Evolutionary conservation across 2,113 vertebrate genomes (phyloP), one percentile per base, ranked within the genome.

Genomic region (Salvelinus alpinus): DNA sequence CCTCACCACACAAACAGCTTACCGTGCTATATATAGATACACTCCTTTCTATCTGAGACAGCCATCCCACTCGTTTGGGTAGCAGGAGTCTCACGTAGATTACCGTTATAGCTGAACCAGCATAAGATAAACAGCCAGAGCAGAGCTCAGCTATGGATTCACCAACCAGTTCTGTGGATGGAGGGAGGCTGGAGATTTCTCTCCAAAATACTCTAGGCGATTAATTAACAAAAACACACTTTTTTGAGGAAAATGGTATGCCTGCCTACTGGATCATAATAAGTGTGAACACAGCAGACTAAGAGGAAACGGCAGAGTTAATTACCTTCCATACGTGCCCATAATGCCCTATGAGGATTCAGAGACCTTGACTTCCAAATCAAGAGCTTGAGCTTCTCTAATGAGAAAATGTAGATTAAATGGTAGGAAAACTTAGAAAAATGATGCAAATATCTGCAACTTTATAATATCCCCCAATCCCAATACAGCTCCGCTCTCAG

Each of bases 1-100:
- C 92, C 91, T 92, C 79, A 75, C 67, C 76, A 86, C 78, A 85
- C 38, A 84, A 81, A 81, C 84, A 84, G 81, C 75, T 81, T 80
- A 18, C 70, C 27, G 73, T 59, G 76, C 80, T 81, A 87, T 85
- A 86, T 87, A 88, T 88, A 89, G 82, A 85, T 9, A 74, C 54
- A 77, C n/a, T 62, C 59, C 8, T 87, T 87, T 86, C 86, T 82
- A 88, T 86, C 85, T 80, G 71, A 76, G 78, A 82, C 86, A 77
- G 64, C 82, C 80, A 88, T 83, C 80, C 81, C 75, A 59, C 80
- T 77, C 74, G 29, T 77, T 78, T 68, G 74, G 78, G 83, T 81
- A 31, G 70, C 64, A 81, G 72, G 47, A 13, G 31, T 44, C 16
- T 60, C 64, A 22, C 20, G 48, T 54, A 54, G 51, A 54, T 70